phyloP scores from a whole-genome alignment of 2,113 vertebrate genomes.

The Alligator sinensis region DNA sequence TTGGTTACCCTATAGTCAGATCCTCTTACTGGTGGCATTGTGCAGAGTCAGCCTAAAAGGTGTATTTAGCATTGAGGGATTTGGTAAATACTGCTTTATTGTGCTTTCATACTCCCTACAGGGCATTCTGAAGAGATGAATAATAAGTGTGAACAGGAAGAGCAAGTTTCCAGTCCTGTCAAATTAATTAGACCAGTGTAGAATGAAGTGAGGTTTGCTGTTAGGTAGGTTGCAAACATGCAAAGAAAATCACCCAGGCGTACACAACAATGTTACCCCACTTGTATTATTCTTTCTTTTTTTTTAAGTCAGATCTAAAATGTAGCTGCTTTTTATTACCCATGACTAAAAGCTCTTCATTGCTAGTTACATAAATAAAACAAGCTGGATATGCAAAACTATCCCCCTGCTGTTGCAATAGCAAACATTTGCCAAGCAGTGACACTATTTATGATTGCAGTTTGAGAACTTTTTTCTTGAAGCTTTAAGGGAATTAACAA shows the following conservation, averaged over 20 bases:
- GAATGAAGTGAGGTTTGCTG: conserved; percentile 71
- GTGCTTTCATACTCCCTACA: conserved; percentile 56
- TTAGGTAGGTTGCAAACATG: conserved; percentile 70
- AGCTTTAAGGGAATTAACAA: conserved; percentile 44
- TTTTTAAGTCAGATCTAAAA: conserved; percentile 32
- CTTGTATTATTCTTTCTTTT: conserved; percentile 11
- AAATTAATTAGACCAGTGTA: conserved; percentile 76
- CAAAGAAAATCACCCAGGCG: conserved; percentile 66
- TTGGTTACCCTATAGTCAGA: conserved; percentile 70
- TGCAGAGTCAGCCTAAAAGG: conserved; percentile 72
- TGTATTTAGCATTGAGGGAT: conserved; percentile 67
- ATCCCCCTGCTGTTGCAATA: conserved; percentile 5
- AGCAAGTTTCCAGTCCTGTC: conserved; percentile 80
- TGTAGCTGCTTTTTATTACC: conserved; percentile 10
- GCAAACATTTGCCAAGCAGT: neutral
- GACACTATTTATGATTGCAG: conserved; percentile 14
- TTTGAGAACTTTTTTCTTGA: neutral
- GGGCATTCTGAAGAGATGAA: conserved; percentile 77
- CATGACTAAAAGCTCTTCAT: neutral
- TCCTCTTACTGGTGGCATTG: conserved; percentile 50
- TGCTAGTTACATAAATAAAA: neutral
- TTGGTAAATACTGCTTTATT: conserved; percentile 70
- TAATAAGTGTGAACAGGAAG: conserved; percentile 79
- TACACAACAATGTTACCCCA: conserved; percentile 28
- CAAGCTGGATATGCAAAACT: neutral